Evolutionary conservation across 1,140 invertebrate genomes (phyloP).

Genomic region (Yoshiicerus persimilis): DNA sequence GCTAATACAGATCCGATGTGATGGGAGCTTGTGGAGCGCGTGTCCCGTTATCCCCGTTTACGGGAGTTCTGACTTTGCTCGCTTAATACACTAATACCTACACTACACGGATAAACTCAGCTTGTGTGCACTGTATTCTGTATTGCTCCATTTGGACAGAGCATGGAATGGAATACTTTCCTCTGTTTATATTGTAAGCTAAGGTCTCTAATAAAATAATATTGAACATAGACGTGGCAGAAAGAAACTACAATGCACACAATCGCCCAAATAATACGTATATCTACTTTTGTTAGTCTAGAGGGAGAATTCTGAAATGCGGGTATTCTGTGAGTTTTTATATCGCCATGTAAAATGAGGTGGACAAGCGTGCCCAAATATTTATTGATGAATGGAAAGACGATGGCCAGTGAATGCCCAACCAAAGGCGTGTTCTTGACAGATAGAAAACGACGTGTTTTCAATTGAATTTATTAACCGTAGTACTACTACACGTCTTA

Average conservation of each 20-base stretch:
- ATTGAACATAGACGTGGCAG: background rate
- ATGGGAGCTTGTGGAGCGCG: background rate
- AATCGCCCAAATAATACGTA: background rate
- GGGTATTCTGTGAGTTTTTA: background rate
- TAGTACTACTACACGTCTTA: background rate
- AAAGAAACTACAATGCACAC: background rate
- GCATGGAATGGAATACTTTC: background rate
- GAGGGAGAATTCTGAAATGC: background rate
- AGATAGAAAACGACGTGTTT: conserved; percentile 31
- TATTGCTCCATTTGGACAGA: too few relatives aligned
- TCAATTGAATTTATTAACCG: conserved; percentile 49
- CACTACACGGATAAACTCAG: background rate
- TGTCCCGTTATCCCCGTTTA: background rate
- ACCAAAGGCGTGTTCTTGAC: conserved; percentile 43
- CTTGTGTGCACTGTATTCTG: too few relatives aligned
- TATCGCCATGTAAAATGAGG: conserved; percentile 24
- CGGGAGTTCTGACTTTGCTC: background rate
- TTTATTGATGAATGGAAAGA: conserved; percentile 49
- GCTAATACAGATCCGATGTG: background rate
- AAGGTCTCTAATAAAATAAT: background rate
- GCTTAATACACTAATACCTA: background rate
- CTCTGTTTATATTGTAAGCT: background rate
- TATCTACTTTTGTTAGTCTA: background rate
- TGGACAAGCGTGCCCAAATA: conserved; percentile 51
- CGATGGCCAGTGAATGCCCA: conserved; percentile 4